Evolutionary conservation across 2,888 invertebrate genomes (phyloP).

Genomic region (Phalangium opilio): DNA sequence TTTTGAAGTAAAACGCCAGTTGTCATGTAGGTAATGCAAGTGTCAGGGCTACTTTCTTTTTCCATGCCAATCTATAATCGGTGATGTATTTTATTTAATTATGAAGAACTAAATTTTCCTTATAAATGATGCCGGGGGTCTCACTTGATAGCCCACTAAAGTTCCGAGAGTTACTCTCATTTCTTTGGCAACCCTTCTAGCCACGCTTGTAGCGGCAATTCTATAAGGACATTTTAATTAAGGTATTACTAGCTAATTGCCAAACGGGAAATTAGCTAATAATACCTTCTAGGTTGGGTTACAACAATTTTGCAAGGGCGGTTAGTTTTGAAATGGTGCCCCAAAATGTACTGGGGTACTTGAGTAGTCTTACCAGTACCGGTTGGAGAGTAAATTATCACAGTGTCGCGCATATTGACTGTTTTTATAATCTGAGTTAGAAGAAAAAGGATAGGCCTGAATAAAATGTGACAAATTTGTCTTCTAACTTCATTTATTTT

Average conservation of each 20-base stretch:
- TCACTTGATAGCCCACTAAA: constrained; percentile 76
- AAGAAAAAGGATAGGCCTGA: background rate
- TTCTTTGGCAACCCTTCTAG: constrained; percentile 66
- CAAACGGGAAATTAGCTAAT: too few relatives aligned
- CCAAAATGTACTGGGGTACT: constrained; percentile 84
- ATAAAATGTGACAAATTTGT: too few relatives aligned
- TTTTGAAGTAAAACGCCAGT: constrained; percentile 75
- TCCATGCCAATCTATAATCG: constrained; percentile 35
- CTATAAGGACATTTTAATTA: constrained; percentile 29
- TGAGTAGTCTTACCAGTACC: constrained; percentile 70
- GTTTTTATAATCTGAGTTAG: constrained; percentile 45
- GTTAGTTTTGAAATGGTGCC: constrained; percentile 46
- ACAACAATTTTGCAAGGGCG: constrained; percentile 69
- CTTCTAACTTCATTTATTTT: too few relatives aligned
- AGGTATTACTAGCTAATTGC: too few relatives aligned
- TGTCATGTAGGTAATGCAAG: constrained; percentile 68
- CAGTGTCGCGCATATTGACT: constrained; percentile 52
- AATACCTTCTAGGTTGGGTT: constrained; percentile 60
- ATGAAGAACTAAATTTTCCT: too few relatives aligned
- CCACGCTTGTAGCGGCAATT: constrained; percentile 82
- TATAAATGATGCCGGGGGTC: too few relatives aligned
- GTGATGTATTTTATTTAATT: background rate
- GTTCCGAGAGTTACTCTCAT: constrained; percentile 64
- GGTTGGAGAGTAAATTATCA: constrained; percentile 78
- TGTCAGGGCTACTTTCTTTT: constrained; percentile 42